Evolutionary conservation across 2,797 vertebrate species (phyloP).

Genomic region (Uromys caudimaculatus): DNA sequence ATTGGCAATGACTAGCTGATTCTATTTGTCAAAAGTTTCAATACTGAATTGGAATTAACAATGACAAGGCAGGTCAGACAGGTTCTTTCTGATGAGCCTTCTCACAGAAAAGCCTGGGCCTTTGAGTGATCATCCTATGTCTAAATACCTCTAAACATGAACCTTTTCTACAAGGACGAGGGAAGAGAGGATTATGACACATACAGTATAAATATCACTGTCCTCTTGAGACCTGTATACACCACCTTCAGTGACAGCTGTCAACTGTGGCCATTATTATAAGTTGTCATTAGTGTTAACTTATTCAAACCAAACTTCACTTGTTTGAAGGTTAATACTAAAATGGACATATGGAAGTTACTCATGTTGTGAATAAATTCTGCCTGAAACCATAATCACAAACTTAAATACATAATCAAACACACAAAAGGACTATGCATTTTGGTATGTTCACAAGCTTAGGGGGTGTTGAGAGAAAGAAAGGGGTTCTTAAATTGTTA

Average conservation of each 20-base stretch:
- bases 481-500: not conserved
- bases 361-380: not conserved
- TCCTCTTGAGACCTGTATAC: not conserved
- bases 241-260: conserved; percentile 37
- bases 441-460: not conserved
- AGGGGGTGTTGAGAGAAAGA: fast-evolving
- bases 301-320: conserved; percentile 36
- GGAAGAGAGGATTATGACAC: not conserved
- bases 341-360: conserved; percentile 50
- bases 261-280: conserved; percentile 49
- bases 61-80: not conserved
- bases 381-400: not conserved
- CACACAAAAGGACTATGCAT: not conserved
- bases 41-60: not conserved
- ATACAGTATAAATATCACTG: not conserved
- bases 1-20: not conserved
- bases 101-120: not conserved
- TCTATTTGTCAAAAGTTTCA: not conserved
- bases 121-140: not conserved
- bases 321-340: conserved; percentile 62
- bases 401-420: not conserved
- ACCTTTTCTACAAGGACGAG: not conserved
- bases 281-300: conserved; percentile 43
- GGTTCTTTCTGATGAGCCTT: not conserved
- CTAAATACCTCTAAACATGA: not conserved